A percentile compares a stretch with the other conserved stretches of the same genome.
Evolutionary conservation across 1,140 invertebrate genomes (phyloP).

Genomic region (Himalopsyche phryganea): DNA sequence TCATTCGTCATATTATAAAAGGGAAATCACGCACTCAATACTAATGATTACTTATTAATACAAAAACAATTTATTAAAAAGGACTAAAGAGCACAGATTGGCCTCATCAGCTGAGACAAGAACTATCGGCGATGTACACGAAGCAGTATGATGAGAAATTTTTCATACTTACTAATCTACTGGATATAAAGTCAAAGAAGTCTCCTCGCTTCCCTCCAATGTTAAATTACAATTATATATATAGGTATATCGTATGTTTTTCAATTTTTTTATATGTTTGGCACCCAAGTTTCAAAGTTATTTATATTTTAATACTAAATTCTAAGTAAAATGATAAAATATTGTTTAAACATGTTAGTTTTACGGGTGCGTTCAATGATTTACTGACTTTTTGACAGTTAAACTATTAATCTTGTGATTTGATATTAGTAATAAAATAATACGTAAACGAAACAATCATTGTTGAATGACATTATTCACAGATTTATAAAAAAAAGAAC

Average conservation of each 20-base stretch:
- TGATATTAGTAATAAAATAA: no score
- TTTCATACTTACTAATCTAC: slow-evolving; percentile 13
- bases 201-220: slow-evolving; percentile 24
- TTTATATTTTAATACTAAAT: no score
- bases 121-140: slow-evolving; percentile 31
- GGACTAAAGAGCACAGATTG: slow-evolving; percentile 30
- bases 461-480: no score
- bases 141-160: slow-evolving; percentile 15
- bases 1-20: slow-evolving; percentile 21
- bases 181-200: slow-evolving; percentile 21
- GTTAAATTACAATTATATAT: slow-evolving; percentile 27
- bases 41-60: slow-evolving; percentile 23
- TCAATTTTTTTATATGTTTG: slow-evolving; percentile 29
- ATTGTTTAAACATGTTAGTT: slow-evolving; percentile 14
- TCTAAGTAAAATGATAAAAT: not conserved
- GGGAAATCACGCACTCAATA: slow-evolving; percentile 21
- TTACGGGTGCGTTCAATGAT: not conserved
- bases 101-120: slow-evolving; percentile 26
- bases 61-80: slow-evolving; percentile 30
- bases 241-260: slow-evolving; percentile 9
- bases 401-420: no score
- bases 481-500: no score
- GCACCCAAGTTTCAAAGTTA: slow-evolving; percentile 31
- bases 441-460: no score
- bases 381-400: no score